Evolutionary conservation across 2,888 invertebrate species (phyloP).

Genomic region (Pasiphila rectangulata): DNA sequence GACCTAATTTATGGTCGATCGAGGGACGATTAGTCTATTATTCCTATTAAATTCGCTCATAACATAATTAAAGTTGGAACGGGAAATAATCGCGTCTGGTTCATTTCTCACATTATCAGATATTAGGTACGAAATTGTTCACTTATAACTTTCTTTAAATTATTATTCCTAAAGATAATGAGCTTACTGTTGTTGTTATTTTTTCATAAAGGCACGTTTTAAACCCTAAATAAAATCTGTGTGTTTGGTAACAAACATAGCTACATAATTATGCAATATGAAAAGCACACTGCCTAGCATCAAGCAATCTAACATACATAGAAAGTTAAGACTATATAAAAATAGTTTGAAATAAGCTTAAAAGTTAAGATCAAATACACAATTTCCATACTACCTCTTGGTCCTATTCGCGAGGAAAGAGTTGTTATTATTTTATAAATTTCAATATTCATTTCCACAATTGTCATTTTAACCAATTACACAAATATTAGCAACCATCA

Average conservation of each 20-base stretch:
- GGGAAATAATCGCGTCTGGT: too few species aligned
- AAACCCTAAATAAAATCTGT: slow-evolving; percentile 8
- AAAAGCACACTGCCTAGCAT: not conserved
- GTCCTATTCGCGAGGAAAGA: slow-evolving; percentile 16
- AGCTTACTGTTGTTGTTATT: too few species aligned
- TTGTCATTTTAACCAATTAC: not conserved
- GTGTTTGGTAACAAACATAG: not conserved
- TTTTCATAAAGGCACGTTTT: not conserved
- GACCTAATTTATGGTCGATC: too few species aligned
- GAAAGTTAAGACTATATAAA: not conserved
- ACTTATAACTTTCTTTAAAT: too few species aligned
- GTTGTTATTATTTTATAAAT: too few species aligned
- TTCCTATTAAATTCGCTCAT: not conserved
- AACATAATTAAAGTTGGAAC: not conserved
- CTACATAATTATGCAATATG: not conserved
- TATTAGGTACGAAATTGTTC: too few species aligned
- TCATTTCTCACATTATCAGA: too few species aligned
- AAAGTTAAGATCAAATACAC: slow-evolving; percentile 3
- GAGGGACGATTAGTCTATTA: not conserved
- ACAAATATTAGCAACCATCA: slow-evolving; percentile 1
- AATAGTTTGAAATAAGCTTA: not conserved
- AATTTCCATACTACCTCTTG: slow-evolving; percentile 2
- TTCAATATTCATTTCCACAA: too few species aligned
- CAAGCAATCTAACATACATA: slow-evolving; percentile 9
- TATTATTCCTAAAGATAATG: too few species aligned